Evolutionary conservation across 2,888 invertebrate species (phyloP), one percentile per base, ranked within the genome.

Genomic region (Lepidocyrtinus sp.): DNA sequence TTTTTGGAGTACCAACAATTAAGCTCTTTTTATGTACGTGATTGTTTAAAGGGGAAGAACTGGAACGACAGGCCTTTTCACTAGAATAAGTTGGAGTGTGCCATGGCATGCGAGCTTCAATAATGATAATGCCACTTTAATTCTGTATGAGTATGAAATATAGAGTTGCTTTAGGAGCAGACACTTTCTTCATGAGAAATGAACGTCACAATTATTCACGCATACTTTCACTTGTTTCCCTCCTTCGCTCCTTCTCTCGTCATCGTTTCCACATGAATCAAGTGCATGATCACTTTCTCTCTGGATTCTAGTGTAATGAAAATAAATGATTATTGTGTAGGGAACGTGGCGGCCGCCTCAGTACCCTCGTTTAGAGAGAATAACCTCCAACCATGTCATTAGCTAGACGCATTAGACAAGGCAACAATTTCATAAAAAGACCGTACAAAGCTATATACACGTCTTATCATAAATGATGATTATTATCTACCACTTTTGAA

Each of bases 311-410:
- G n/a, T 22, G 45, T 72, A 59, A 72, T 72, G 71, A 72, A 72
- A 72, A 72, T 63, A 63, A 72, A 72, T 72, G 62, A 21, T 72
- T 62, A 72, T 63, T 62, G 55, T 21, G 21, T 19, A 36, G 59
- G 22, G 59, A 59, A 59, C 59, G 59, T 59, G 59, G 59, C 59
- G 19, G 59, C 59, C 2, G 21, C 59, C 59, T 59, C 59, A 59
- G 22, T 22, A 55, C 22, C 21, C 36, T 27, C 55, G 5, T 7
- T n/a, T 7, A 19, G 17, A 65, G 25, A n/a, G 9, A 24, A 17
- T 15, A 45, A 25, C 25, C 59, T 59, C 59, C 21, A 59, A 59
- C 21, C 69, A 69, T 55, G 69, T 69, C 69, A 69, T 69, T 69
- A 69, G 69, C 55, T 25, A 55, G 55, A 69, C 69, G 55, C 69